A percentile compares a stretch with the other conserved stretches of the same genome.
These are phyloP conservation scores for Coenonympha glycerion DNA, from an alignment of 2,888 invertebrate genomes.

Conservation along the genomic window DNA sequence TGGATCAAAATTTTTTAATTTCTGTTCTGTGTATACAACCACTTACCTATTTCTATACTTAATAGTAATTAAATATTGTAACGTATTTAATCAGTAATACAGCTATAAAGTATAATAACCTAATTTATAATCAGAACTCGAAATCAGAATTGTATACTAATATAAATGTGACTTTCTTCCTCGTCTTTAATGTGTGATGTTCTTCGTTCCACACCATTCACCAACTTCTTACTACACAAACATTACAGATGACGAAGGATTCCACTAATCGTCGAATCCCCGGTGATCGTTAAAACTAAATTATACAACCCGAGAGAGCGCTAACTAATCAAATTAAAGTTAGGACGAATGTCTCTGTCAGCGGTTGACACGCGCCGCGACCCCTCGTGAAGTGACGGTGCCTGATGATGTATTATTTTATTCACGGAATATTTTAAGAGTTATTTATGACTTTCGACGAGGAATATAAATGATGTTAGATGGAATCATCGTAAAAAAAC, in stretches of 20 bases:
- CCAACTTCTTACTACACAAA: conserved; percentile 16
- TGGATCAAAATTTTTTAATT: too few relatives aligned
- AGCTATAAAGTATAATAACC: too few relatives aligned
- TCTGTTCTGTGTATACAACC: too few relatives aligned
- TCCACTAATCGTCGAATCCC: conserved; percentile 18
- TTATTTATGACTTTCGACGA: not conserved
- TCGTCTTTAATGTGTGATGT: too few relatives aligned
- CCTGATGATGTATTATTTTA: conserved; percentile 9
- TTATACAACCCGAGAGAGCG: conserved; percentile 27
- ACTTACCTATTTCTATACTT: too few relatives aligned
- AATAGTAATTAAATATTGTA: too few relatives aligned
- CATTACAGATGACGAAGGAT: conserved; percentile 6
- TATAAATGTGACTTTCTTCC: not conserved
- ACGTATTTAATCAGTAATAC: too few relatives aligned
- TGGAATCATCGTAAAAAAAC: not conserved
- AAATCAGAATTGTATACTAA: too few relatives aligned
- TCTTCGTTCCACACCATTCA: conserved; percentile 3
- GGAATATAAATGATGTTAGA: conserved; percentile 3
- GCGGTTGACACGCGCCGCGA: conserved; percentile 27
- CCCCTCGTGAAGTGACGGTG: not conserved
- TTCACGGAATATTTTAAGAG: conserved; percentile 4
- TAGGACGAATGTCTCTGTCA: conserved; percentile 57
- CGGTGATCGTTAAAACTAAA: conserved; percentile 23
- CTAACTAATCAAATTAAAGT: conserved; percentile 55
- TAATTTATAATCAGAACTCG: too few relatives aligned